phyloP scores from a whole-genome alignment of 2,797 vertebrate genomes.

The Potorous gilbertii region DNA sequence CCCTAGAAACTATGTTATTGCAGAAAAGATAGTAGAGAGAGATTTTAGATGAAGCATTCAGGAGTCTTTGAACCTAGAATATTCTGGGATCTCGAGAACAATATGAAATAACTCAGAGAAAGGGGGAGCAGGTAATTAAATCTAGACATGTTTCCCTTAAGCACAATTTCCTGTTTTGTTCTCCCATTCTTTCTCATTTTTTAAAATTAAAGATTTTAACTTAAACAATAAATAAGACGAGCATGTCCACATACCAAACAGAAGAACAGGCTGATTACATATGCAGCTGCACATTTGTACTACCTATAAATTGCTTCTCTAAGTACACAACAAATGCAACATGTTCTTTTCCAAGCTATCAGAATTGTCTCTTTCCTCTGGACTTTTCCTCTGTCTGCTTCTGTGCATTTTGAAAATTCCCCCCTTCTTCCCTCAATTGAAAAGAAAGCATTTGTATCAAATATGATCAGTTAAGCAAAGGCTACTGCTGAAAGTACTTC shows the following conservation, averaged over 20 bases:
- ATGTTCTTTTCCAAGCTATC: not conserved
- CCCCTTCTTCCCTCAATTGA: not conserved
- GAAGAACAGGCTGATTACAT: not conserved
- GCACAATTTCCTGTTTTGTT: constrained; percentile 44
- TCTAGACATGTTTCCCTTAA: constrained; percentile 15
- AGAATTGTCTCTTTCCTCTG: not conserved
- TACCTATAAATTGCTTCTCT: not conserved
- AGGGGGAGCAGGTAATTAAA: constrained; percentile 37
- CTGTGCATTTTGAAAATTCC: not conserved
- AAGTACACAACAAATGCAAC: not conserved
- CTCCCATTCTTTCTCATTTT: constrained; percentile 30
- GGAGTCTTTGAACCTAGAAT: not conserved
- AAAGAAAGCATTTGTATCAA: not conserved
- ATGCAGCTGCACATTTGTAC: not conserved
- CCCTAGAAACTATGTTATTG: not conserved
- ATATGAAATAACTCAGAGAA: not conserved
- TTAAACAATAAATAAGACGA: not conserved
- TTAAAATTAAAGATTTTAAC: not conserved
- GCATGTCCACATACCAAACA: not conserved
- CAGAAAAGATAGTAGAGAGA: not conserved
- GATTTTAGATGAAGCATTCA: not conserved
- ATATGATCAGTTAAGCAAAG: not conserved
- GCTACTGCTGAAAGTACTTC: not conserved
- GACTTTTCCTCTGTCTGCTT: not conserved
- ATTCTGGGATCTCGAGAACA: constrained; percentile 48